Evolutionary conservation across 2,888 invertebrate species (phyloP).

Genomic region (Perizoma flavofasciatum): DNA sequence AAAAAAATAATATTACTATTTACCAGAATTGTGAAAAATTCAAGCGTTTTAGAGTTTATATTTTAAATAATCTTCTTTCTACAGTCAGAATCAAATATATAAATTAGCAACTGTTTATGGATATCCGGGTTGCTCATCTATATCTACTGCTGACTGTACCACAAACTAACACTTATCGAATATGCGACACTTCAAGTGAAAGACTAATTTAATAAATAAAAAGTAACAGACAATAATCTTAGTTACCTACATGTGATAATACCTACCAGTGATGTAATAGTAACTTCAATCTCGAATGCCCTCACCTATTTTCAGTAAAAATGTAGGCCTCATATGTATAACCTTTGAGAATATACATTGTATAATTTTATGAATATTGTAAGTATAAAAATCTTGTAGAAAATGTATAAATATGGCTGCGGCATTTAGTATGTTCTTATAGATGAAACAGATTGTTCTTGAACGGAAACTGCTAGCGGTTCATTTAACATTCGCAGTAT

Average conservation of each 20-base stretch:
- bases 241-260: conserved; percentile 51
- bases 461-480: conserved; percentile 31
- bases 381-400: conserved; percentile 54
- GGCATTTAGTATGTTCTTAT: conserved; percentile 38
- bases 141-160: conserved; percentile 42
- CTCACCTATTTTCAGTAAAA: conserved; percentile 34
- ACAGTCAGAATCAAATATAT: conserved; percentile 16
- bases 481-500: conserved; percentile 10
- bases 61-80: conserved; percentile 74
- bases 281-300: conserved; percentile 46
- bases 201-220: conserved; percentile 43
- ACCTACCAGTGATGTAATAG: conserved; percentile 44
- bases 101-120: neutral
- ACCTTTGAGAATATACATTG: conserved; percentile 24
- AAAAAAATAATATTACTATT: conserved; percentile 38
- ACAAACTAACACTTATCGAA: conserved; percentile 64
- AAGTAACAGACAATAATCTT: conserved; percentile 49
- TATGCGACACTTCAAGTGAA: conserved; percentile 70
- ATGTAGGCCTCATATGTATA: conserved; percentile 10
- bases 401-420: conserved; percentile 61
- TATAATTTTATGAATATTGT: conserved; percentile 42
- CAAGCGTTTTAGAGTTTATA: conserved; percentile 74
- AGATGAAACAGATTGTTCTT: conserved; percentile 35
- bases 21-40: conserved; percentile 63
- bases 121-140: conserved; percentile 3